Evolutionary conservation across 92 coral and sea anemone species (phyloP), one percentile per base, ranked within the genome.

Genomic region (Phenganax subtilis): DNA sequence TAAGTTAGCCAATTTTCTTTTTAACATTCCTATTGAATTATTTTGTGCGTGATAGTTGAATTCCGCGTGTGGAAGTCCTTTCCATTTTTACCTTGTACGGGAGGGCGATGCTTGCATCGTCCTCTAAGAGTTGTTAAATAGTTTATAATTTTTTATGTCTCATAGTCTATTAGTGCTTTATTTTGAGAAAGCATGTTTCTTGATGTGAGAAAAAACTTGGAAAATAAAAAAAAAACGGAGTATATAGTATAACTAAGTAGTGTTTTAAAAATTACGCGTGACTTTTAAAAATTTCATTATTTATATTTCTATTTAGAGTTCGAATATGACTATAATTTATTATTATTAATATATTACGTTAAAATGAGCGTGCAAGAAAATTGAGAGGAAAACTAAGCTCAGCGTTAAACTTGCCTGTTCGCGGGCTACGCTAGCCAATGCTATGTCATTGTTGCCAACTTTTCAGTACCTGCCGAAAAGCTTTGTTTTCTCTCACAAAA

Each of bases 271-370:
- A 68, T 68, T 68, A 68, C 73, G 83, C 55, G 83, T 79, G 83
- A 63, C 44, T 79, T 79, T 63, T 79, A 77, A 58, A 79, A 59
- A 62, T 79, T 79, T 79, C 71, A 11, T 15, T 79, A 79, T 79
- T 79, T 79, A 79, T 79, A 79, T 63, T 68, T 44, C 72, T 79
- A 79, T 65, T 63, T 79, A 79, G 83, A 79, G 60, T 64, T 65
- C 51, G 69, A 79, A 79, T 79, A 25, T 14, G 65, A 59, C 16
- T 59, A 14, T 59, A 73, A 73, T 30, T 73, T 73, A 73, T 73
- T 73, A 47, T 53, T 73, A 73, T 73, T 73, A 68, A 68, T 68
- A 68, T 68, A 68, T 68, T 68, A 68, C 31, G 16, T 37, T 68
- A 6, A 53, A 68, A n/a, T 68, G 73, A 68, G 73, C 47, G 53